Evolutionary conservation across 2,888 invertebrate species (phyloP), one percentile per base, ranked within the genome.

Genomic region (Portevinia maculata): DNA sequence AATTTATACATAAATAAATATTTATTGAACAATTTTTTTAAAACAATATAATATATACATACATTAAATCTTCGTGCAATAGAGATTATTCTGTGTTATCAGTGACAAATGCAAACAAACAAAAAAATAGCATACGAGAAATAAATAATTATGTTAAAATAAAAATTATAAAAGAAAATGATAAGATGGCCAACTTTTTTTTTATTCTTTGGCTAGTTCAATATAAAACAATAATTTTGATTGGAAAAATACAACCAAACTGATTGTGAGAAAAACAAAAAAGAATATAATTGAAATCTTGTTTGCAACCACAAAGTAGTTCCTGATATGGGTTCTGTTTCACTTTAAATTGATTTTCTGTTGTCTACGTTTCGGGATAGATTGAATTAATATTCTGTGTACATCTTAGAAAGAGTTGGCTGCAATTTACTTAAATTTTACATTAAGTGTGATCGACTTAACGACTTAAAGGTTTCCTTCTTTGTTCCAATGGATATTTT

Each of bases 1-100:
- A 84, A 79, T 79, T 76, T 81, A 84, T 73, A 79, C 60, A 79
- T 65, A 53, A 71, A 73, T 67, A 78, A 83, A 83, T 83, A 83
- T 83, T 83, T 83, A 83, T 83, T 83, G 46, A 83, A 79, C 57
- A 65, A n/a, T n/a, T n/a, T n/a, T n/a, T n/a, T n/a, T 24, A 75
- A 69, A 81, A 57, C 48, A 37, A 50, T 55, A n/a, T 30, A 65
- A 53, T 21, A 24, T 21, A 52, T 41, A 50, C 34, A 65, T 50
- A n/a, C n/a, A n/a, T n/a, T n/a, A n/a, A n/a, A 65, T 81, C 37
- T 65, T 73, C 55, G 83, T 83, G 83, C 83, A 83, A 78, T 83
- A 67, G 60, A 78, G 60, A 78, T 62, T 65, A 60, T 76, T 71
- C 24, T 64, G 69, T 71, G 70, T 76, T 83, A 73, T 67, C 52